Conservation (phyloP, 1,140 invertebrate genomes). For the Zaprionus nigranus region DNA sequence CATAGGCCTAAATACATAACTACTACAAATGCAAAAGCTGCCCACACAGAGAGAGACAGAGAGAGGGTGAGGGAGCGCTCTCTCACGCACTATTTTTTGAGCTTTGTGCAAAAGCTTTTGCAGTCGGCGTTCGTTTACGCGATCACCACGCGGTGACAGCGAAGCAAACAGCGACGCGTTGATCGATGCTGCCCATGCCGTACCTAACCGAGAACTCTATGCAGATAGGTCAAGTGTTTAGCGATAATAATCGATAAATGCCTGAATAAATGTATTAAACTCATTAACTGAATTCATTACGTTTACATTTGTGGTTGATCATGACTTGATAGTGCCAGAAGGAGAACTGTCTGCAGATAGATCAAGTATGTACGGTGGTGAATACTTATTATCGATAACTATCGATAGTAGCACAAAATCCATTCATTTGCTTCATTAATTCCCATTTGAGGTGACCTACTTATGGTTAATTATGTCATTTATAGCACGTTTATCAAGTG, state of each 20-base stretch:
- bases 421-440: background rate
- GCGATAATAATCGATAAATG: background rate
- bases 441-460: no score
- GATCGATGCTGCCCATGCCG: slow-evolving; percentile 6
- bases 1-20: slow-evolving; percentile 33
- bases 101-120: slow-evolving; percentile 29
- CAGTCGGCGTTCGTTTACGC: slow-evolving; percentile 18
- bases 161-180: background rate
- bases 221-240: slow-evolving; percentile 19
- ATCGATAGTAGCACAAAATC: background rate
- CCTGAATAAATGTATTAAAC: background rate
- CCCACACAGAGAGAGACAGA: background rate
- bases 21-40: slow-evolving; percentile 30
- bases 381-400: background rate
- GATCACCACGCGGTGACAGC: slow-evolving; percentile 25
- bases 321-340: no score
- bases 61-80: background rate
- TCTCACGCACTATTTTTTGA: slow-evolving; percentile 28
- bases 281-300: no score
- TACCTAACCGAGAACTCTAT: slow-evolving; percentile 9
- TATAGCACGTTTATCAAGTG: no score
- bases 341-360: no score
- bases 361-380: no score
- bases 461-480: no score
- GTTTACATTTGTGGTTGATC: no score